These are phyloP conservation scores for Ctenomys sociabilis DNA, from an alignment of 2,113 vertebrate genomes.

Conservation along the genomic window DNA sequence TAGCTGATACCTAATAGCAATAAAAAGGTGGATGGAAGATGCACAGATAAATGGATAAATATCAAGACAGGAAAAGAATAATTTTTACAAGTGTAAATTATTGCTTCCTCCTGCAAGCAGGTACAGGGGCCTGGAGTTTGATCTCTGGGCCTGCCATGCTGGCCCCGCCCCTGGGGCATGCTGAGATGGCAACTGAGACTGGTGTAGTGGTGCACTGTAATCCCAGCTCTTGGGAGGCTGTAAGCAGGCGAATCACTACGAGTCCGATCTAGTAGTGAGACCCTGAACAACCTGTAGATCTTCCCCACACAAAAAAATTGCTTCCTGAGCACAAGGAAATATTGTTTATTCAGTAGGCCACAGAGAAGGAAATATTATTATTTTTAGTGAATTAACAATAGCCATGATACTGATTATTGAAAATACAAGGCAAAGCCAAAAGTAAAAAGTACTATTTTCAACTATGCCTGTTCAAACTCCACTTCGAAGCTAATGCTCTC, in stretches of 20 bases:
- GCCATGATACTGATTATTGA: not conserved
- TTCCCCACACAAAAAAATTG: not conserved
- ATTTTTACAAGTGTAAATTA: not conserved
- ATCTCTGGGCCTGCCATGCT: no score
- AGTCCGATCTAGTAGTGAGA: no score
- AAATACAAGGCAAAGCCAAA: conserved; percentile 27
- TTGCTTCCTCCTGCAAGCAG: not conserved
- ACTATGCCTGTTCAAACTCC: not conserved
- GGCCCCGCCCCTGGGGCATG: no score
- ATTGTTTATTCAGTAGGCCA: not conserved
- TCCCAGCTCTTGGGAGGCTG: no score
- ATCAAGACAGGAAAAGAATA: not conserved
- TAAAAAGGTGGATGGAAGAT: not conserved
- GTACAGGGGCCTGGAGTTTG: no score
- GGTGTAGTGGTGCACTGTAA: no score
- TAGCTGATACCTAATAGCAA: not conserved
- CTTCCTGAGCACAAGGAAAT: not conserved
- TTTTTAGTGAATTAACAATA: not conserved
- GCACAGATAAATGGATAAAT: not conserved
- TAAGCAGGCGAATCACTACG: no score
- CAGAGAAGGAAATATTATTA: not conserved
- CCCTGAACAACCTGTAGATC: no score
- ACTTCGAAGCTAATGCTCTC: not conserved
- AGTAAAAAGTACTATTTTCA: conserved; percentile 20
- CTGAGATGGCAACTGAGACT: no score